Evolutionary conservation across 1,140 invertebrate genomes (phyloP), one percentile per base, ranked within the genome.

Genomic region (Neodiprion lecontei): DNA sequence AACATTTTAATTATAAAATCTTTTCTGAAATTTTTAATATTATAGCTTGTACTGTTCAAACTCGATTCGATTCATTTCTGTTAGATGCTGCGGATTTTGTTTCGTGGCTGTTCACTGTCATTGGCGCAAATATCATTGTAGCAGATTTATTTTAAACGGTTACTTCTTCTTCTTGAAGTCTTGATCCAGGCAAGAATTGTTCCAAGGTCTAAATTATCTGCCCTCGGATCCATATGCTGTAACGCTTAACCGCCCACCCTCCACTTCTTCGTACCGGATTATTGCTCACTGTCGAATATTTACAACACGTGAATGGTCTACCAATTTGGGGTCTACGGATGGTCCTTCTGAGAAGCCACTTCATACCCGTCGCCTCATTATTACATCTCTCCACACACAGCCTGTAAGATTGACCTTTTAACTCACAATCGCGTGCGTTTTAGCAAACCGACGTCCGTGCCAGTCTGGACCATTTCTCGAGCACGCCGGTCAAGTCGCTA

Each of bases 391-490:
- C 53, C 4, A 61, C 53, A 17, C 53, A 40, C 5, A 40, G 28
- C 28, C 28, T 40, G 28, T 40, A 40, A 5, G 53, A 61, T 2
- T 61, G 53, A 61, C 53, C 53, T 61, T 61, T 61, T 61, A 40
- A 40, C 28, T 40, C 9, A 61, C 11, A 12, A 61, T 61, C n/a
- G 53, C 11, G 53, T 5, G 28, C 28, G n/a, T 76, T 47, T 48
- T 78, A 89, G 88, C 88, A 89, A 83, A 89, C 88, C 76, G 88
- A 89, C 77, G 87, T 88, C 48, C 85, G 88, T 77, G 82, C 87
- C 76, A 87, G 85, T 69, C 75, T 89, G 80, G 88, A 89, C 49
- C 88, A 89, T 76, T 88, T 88, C 79, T 84, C 86, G 69, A 86
- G 85, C 76, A 88, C 86, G 40, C 85, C 87, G 80, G 82, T 88